Conservation (phyloP, 2,888 invertebrate species). For the Liodrosophila aerea region DNA sequence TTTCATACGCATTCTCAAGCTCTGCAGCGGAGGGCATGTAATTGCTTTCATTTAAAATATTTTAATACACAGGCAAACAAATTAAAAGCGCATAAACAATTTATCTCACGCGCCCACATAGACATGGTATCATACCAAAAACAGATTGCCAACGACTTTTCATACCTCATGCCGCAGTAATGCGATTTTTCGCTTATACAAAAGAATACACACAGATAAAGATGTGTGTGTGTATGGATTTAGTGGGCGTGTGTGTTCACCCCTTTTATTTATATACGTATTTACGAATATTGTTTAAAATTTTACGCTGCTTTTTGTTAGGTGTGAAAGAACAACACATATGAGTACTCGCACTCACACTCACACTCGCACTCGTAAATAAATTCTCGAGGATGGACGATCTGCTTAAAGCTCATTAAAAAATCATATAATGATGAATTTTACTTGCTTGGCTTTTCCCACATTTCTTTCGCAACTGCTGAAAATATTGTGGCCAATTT, state of each 20-base stretch:
- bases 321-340: slow-evolving; percentile 63
- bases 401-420: slow-evolving; percentile 67
- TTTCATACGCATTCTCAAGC: background rate
- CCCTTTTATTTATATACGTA: slow-evolving; percentile 57
- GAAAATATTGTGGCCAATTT: slow-evolving; percentile 43
- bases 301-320: slow-evolving; percentile 35
- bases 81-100: slow-evolving; percentile 56
- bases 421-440: slow-evolving; percentile 73
- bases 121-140: slow-evolving; percentile 19
- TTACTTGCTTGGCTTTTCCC: slow-evolving; percentile 10
- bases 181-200: slow-evolving; percentile 9
- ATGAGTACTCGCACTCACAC: background rate
- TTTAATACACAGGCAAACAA: slow-evolving; percentile 58
- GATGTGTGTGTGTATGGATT: slow-evolving; percentile 3
- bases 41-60: slow-evolving; percentile 51
- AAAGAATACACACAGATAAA: background rate
- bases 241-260: slow-evolving; percentile 15
- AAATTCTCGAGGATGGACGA: slow-evolving; percentile 27
- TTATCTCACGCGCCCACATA: slow-evolving; percentile 38
- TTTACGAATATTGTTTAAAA: slow-evolving; percentile 51
- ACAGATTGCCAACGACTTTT: slow-evolving; percentile 55
- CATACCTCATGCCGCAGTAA: slow-evolving; percentile 22
- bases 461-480: background rate
- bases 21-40: too few relatives aligned
- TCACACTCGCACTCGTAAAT: slow-evolving; percentile 34